Base-by-base conservation (phyloP, 2,797 vertebrate species). In the Eulemur coronatus region DNA sequence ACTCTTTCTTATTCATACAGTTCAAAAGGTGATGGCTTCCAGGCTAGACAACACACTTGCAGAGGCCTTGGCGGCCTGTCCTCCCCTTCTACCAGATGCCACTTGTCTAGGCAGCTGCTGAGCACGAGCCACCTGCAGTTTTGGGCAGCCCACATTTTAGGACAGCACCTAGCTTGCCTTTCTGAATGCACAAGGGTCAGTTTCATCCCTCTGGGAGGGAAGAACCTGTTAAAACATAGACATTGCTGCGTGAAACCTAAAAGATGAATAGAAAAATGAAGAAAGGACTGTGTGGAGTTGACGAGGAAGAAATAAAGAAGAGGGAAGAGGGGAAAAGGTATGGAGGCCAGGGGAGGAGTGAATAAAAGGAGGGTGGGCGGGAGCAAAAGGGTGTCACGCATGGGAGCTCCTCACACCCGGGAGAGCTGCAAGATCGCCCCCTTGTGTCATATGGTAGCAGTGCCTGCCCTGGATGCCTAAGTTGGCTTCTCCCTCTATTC, bases 141-240 rank as follows among this genome's bases (percentile, higher is more conserved):
- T 96, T 92, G 67, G 94, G 93, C 87, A 93, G 89, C 17, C 35
- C 61, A n/a, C 50, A 55, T 89, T 95, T 82, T 65, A 41, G 43
- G 96, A 93, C 7, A 98, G 65, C 38, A 65, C 78, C 73, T 10
- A 35, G 72, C 70, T 43, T 73, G 97, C 92, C 87, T 84, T 87
- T 98, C 96, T 97, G 84, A 97, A 76, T 81, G 88, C 98, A 96
- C 79, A 92, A 95, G 38, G 43, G 48, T 89, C 0, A 81, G 86
- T 70, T 96, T 95, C 76, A 92, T 96, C 70, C 96, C 96, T 97
- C 89, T 33, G 41, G 96, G 91, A 84, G 52, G 35, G 61, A 76
- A 93, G 65, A 97, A 48, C 76, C 84, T 91, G 89, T 98, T 98
- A 97, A 97, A 76, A 59, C 24, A 91, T 41, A 96, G 90, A 90